phyloP scores from a whole-genome alignment of 2,888 invertebrate genomes.

The Caradrina clavipalpis region DNA sequence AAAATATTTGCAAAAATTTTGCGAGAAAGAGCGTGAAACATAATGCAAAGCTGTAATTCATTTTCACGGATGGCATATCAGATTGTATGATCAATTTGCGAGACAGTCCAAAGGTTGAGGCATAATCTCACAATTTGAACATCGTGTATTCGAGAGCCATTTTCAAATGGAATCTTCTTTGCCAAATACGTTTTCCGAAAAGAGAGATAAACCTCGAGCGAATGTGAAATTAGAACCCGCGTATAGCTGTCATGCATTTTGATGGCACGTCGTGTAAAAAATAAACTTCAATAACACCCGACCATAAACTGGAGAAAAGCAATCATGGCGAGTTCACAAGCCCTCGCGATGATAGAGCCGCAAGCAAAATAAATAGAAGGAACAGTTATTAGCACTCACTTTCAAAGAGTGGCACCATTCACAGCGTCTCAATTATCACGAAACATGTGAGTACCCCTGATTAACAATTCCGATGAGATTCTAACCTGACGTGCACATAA shows the following conservation, averaged over 20 bases:
- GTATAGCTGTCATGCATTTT: neutral
- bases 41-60: constrained; percentile 26
- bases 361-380: constrained; percentile 17
- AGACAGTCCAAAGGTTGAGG: constrained; percentile 34
- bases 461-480: constrained; percentile 61
- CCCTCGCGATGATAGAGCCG: neutral
- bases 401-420: constrained; percentile 37
- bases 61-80: constrained; percentile 43
- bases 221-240: neutral
- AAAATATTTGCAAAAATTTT: constrained; percentile 13
- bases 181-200: neutral
- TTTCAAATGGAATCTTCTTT: constrained; percentile 16
- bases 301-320: constrained; percentile 6
- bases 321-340: constrained; percentile 20
- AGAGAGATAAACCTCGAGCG: neutral
- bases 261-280: constrained; percentile 19
- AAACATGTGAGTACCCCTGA: constrained; percentile 49
- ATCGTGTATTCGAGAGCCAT: neutral
- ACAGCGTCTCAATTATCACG: constrained; percentile 49
- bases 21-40: constrained; percentile 29
- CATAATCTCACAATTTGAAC: constrained; percentile 24
- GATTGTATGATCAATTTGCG: constrained; percentile 34
- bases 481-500: constrained; percentile 56
- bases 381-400: constrained; percentile 40
- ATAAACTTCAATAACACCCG: neutral